A percentile compares a stretch with the other conserved stretches of the same genome.
Conservation (phyloP, 2,888 invertebrate genomes). For the Drosophila stalkeri region DNA sequence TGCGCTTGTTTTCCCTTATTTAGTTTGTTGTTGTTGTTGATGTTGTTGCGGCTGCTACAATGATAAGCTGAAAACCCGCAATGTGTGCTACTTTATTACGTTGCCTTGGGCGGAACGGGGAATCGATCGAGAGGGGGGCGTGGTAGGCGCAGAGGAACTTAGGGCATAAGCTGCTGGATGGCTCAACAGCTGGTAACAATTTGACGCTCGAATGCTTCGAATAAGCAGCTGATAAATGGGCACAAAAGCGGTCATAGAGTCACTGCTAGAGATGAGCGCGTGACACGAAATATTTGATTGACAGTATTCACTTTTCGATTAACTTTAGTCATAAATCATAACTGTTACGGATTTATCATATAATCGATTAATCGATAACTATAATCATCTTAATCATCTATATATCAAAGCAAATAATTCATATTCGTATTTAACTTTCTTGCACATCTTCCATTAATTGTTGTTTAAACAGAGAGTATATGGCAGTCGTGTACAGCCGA, state of each 20-base stretch:
- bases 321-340: no score
- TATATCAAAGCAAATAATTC: background rate
- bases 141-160: background rate
- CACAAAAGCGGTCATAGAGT: background rate
- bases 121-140: background rate
- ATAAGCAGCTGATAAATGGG: constrained; percentile 31
- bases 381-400: background rate
- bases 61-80: constrained; percentile 73
- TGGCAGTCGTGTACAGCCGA: constrained; percentile 4
- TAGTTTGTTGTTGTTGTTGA: constrained; percentile 32
- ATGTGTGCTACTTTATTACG: constrained; percentile 72
- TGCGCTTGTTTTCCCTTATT: constrained; percentile 11
- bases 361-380: background rate
- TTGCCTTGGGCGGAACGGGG: background rate
- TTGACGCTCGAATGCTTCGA: constrained; percentile 70
- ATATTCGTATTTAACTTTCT: background rate
- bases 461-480: background rate
- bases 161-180: constrained; percentile 8
- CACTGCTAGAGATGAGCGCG: background rate
- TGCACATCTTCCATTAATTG: background rate
- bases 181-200: constrained; percentile 62
- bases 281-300: background rate
- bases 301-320: background rate
- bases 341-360: background rate
- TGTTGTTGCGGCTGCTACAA: constrained; percentile 6